Percentiles rank a stretch among this genome's conserved stretches.
phyloP scores from a whole-genome alignment of 2,113 vertebrate genomes.

The Periophthalmus modestus region DNA sequence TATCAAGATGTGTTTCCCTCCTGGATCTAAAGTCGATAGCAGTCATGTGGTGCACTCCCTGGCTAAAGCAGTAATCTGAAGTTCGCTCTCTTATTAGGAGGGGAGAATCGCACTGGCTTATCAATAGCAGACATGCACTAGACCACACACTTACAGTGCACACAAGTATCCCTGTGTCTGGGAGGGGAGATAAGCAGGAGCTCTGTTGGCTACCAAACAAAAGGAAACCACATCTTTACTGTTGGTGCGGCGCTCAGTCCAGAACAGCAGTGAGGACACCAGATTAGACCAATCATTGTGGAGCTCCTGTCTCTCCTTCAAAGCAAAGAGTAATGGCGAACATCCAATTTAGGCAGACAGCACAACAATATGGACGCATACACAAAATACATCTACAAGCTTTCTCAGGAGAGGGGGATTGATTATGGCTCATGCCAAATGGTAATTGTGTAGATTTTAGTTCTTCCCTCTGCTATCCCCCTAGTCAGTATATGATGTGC shows the following conservation, averaged over 20 bases:
- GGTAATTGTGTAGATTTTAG: too few relatives aligned
- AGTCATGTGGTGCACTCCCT: conserved; percentile 9
- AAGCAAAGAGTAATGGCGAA: conserved; percentile 24
- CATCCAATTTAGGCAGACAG: conserved; percentile 19
- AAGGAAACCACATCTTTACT: conserved; percentile 25
- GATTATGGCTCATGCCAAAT: not conserved
- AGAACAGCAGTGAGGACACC: not conserved
- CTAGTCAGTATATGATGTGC: too few relatives aligned
- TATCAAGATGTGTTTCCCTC: not conserved
- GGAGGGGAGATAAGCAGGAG: conserved; percentile 57
- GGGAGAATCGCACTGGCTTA: conserved; percentile 39
- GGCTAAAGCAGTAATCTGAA: conserved; percentile 39
- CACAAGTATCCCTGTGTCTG: conserved; percentile 37
- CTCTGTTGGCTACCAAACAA: conserved; percentile 46
- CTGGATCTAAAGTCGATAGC: conserved; percentile 15
- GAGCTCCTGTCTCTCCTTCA: conserved; percentile 27
- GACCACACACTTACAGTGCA: conserved; percentile 10
- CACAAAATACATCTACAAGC: not conserved
- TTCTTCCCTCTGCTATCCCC: too few relatives aligned
- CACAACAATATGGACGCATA: not conserved
- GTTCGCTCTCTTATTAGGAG: conserved; percentile 40
- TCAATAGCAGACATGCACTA: conserved; percentile 27
- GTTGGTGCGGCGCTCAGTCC: conserved; percentile 1
- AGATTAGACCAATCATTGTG: conserved; percentile 26
- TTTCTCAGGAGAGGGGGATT: not conserved